Base-by-base conservation (phyloP, 2,888 invertebrate genomes). In the Malthinus seriepunctatus region DNA sequence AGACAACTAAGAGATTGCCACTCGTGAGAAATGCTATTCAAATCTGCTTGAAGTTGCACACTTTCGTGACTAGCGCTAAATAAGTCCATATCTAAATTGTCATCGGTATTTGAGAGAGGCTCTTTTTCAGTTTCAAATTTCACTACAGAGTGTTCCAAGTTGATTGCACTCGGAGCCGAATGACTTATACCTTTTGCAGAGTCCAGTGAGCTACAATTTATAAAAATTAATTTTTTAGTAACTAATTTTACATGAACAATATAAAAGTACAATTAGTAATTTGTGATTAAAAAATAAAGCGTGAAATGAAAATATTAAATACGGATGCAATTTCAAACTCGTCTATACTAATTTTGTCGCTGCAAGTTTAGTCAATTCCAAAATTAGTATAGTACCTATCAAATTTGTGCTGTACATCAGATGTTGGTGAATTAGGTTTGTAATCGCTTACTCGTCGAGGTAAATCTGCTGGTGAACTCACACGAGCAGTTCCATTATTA, bases 101-200 rank as follows among this genome's bases (percentile, higher is more conserved):
- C 45, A 12, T 32, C 33, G 14, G 51, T 32, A 10, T 45, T 82
- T 70, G 0, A 82, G 81, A 55, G 82, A 80, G 70, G 45, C 44
- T 71, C 84, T 65, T 81, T 83, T 73, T 86, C 81, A 10, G 82
- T 82, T 62, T 83, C 87, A 70, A 89, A 89, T 75, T 88, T 89
- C 1, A 90, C 89, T 1, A 87, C 86, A 1, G 83, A 81, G 69
- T 86, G 86, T 48, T 90, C 90, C 63, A 89, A 78, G 73, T 91
- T 90, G 70, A 94, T 93, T 46, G 92, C 92, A 55, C 92, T 91
- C 0, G 94, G 94, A 0, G 94, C 94, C 0, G 93, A 94, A 79
- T 88, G 87, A 67, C 93, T 93, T 73, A 93, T 81, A 1, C 87
- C 85, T 73, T 88, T 86, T 12, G 89, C 86, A 4, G 87, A 82